Percentiles rank a stretch among this genome's conserved stretches.
phyloP scores from a whole-genome alignment of 2,113 vertebrate genomes.

The Pomatorhinus ruficollis region DNA sequence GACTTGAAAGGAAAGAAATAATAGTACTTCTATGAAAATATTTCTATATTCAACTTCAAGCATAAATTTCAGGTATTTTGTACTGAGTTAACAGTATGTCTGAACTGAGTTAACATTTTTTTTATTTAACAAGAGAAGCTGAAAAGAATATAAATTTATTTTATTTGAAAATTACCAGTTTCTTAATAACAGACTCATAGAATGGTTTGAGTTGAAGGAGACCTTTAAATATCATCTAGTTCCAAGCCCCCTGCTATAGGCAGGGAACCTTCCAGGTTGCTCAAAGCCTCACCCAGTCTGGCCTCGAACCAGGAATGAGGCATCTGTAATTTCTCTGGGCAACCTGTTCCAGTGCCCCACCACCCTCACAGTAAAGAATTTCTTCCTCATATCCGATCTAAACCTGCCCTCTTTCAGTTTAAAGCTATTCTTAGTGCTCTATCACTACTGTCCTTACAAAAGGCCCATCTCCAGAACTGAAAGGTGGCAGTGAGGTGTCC shows the following conservation, averaged over 20 bases:
- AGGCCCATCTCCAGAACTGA: background rate
- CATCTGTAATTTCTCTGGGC: background rate
- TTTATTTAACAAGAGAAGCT: background rate
- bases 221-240: background rate
- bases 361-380: background rate
- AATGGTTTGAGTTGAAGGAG: background rate
- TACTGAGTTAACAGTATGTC: background rate
- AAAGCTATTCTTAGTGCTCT: background rate
- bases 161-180: background rate
- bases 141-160: background rate
- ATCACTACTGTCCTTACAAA: background rate
- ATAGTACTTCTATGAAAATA: background rate
- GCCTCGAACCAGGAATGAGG: background rate
- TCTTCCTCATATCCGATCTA: background rate
- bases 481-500: background rate
- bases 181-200: background rate
- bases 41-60: background rate
- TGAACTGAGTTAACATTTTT: background rate
- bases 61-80: background rate
- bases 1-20: background rate
- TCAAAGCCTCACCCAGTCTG: background rate
- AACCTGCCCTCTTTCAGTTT: background rate
- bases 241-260: background rate
- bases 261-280: background rate
- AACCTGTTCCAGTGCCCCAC: background rate